Conservation (phyloP, 2,797 vertebrate species). For the Columba guinea region DNA sequence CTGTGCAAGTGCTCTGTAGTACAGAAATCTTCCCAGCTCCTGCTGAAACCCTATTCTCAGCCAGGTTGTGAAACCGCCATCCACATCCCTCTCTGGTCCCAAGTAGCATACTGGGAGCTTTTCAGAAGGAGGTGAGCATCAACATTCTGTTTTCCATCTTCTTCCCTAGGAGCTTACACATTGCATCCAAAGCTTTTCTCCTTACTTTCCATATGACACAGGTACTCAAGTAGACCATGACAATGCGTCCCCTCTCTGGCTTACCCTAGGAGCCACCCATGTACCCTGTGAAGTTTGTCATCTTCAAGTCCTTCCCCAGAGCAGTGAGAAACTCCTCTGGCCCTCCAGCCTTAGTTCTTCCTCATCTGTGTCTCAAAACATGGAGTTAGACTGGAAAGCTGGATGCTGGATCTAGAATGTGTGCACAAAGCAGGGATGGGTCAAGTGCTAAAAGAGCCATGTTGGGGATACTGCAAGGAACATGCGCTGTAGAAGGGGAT, state of each 20-base stretch:
- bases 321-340: background rate
- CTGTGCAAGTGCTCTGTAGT: background rate
- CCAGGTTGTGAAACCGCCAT: background rate
- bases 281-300: background rate
- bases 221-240: background rate
- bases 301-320: background rate
- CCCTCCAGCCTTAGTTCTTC: background rate
- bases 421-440: rapidly evolving
- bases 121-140: background rate
- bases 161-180: background rate
- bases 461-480: background rate
- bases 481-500: background rate
- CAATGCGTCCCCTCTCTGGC: background rate
- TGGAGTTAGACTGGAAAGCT: background rate
- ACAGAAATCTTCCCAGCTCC: background rate
- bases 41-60: background rate
- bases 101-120: background rate
- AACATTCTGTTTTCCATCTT: background rate
- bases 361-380: background rate
- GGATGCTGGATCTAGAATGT: background rate
- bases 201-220: background rate
- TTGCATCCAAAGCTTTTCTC: background rate
- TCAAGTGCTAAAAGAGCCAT: background rate
- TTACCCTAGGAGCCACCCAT: background rate
- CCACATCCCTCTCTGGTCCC: background rate